These are phyloP conservation scores for Tipula helvola DNA, from an alignment of 2,888 invertebrate genomes.

Conservation along the genomic window DNA sequence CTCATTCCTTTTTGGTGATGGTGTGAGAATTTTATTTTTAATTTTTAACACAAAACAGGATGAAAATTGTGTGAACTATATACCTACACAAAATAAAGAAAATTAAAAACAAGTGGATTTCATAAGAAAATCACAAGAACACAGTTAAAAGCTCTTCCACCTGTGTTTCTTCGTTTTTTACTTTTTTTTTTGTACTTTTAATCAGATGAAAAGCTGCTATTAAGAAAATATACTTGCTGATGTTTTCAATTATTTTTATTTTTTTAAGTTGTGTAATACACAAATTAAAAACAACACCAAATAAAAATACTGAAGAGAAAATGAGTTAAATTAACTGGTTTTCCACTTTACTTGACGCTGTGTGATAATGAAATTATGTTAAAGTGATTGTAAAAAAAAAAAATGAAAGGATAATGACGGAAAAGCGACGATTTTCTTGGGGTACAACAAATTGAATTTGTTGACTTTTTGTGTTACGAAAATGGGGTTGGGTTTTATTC, in stretches of 20 bases:
- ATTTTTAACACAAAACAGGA: neutral
- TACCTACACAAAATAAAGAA: neutral
- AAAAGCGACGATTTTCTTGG: neutral
- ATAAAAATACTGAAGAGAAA: neutral
- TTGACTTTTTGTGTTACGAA: neutral
- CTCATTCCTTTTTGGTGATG: neutral
- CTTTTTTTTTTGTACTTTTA: neutral
- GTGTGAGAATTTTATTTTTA: neutral
- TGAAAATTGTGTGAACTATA: neutral
- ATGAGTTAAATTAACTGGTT: neutral
- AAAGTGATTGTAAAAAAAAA: neutral
- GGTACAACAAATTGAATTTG: neutral
- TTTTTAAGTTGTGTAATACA: neutral
- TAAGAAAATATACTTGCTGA: neutral
- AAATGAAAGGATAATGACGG: neutral
- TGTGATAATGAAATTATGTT: neutral
- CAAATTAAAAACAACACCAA: neutral
- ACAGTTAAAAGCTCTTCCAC: neutral
- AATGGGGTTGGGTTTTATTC: neutral
- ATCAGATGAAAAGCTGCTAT: neutral
- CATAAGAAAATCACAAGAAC: neutral
- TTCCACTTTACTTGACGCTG: neutral
- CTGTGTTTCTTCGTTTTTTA: neutral
- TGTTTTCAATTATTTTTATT: neutral
- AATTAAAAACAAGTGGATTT: neutral